phyloP scores from a whole-genome alignment of 2,888 invertebrate species.

The Drosophila algonquin region DNA sequence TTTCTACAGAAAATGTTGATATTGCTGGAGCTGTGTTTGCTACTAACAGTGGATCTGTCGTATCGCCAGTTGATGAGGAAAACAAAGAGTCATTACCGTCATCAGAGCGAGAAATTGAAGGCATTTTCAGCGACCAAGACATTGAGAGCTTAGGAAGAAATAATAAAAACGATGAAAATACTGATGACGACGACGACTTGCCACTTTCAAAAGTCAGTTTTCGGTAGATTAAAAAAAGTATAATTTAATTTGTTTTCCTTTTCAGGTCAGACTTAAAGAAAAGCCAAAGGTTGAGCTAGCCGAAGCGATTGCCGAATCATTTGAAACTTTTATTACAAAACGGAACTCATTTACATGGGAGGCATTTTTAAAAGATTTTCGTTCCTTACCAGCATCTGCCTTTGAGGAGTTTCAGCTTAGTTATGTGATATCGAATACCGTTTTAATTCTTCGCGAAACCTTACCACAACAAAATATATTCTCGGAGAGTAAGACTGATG shows the following conservation, averaged over 20 bases:
- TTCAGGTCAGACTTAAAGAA: conserved; percentile 83
- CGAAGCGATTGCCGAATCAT: conserved; percentile 82
- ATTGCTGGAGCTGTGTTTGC: conserved; percentile 33
- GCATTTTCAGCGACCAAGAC: conserved; percentile 84
- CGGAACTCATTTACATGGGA: conserved; percentile 82
- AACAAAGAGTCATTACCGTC: conserved; percentile 59
- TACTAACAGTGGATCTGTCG: conserved; percentile 32
- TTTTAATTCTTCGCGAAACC: conserved; percentile 82
- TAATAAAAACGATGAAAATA: conserved; percentile 82
- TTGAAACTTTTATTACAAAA: conserved; percentile 82
- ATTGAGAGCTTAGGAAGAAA: conserved; percentile 86
- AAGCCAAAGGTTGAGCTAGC: conserved; percentile 84
- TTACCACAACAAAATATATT: conserved; percentile 83
- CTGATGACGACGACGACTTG: conserved; percentile 87
- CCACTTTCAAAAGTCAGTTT: conserved; percentile 89
- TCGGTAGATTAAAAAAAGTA: neutral
- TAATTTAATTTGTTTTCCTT: neutral
- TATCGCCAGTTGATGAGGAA: conserved; percentile 68
- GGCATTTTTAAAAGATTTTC: conserved; percentile 83
- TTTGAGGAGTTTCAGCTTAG: conserved; percentile 83
- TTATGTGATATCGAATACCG: conserved; percentile 83
- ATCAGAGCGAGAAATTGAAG: conserved; percentile 74
- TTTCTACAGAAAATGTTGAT: conserved; percentile 52
- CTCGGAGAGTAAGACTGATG: conserved; percentile 86
- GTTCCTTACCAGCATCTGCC: conserved; percentile 79